Conservation (phyloP, 2,888 invertebrate genomes). For the Myathropa florea region DNA sequence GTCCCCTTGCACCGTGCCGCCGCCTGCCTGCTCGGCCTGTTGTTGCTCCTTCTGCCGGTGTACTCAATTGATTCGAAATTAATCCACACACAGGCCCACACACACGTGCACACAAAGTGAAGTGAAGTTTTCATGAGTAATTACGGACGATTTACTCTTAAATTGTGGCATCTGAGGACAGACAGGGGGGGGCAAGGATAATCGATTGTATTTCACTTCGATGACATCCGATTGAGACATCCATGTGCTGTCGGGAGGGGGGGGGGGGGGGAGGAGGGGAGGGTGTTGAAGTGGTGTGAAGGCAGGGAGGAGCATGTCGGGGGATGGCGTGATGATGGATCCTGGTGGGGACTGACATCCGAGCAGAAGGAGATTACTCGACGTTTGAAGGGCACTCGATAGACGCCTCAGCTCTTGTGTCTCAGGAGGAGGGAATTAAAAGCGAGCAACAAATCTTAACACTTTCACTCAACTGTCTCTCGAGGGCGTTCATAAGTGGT, state of each 20-base stretch:
- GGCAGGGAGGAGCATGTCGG: neutral
- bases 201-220: conserved; percentile 38
- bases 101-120: neutral
- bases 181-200: conserved; percentile 22
- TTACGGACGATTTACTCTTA: conserved; percentile 4
- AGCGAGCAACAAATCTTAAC: neutral
- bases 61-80: neutral
- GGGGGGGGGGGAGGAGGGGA: neutral
- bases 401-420: neutral
- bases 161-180: conserved; percentile 16
- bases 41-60: neutral
- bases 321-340: neutral
- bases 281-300: no score
- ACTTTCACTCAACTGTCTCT: neutral
- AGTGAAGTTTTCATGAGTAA: neutral
- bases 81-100: neutral
- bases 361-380: neutral
- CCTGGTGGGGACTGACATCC: neutral
- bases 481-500: neutral
- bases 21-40: no score
- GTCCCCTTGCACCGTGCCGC: neutral
- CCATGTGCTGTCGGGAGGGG: neutral
- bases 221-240: neutral
- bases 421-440: neutral
- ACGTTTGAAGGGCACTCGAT: neutral